Evolutionary conservation across 1,140 invertebrate genomes (phyloP).

Genomic region (Sesamia nonagrioides): DNA sequence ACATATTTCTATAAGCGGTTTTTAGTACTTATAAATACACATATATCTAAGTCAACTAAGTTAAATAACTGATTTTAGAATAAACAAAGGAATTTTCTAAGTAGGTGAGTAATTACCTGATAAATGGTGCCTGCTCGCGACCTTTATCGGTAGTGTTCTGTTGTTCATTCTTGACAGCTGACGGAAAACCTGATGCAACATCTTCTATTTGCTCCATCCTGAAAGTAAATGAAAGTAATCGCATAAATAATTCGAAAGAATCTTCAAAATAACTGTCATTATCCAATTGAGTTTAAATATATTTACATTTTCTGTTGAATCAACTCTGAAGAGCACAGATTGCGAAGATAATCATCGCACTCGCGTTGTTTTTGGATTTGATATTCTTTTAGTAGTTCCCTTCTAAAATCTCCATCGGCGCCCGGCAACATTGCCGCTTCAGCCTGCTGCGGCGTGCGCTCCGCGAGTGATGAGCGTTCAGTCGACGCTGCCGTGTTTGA

Average conservation of each 20-base stretch:
- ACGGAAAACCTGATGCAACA: conserved; percentile 86
- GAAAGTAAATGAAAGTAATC: conserved; percentile 70
- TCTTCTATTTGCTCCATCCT: conserved; percentile 88
- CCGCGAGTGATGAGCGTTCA: conserved; percentile 69
- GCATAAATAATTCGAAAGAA: background rate
- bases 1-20: conserved; percentile 20
- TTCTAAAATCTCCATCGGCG: conserved; percentile 89
- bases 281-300: conserved; percentile 27
- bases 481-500: conserved; percentile 78
- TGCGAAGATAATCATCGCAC: conserved; percentile 81
- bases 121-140: conserved; percentile 58
- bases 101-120: conserved; percentile 58
- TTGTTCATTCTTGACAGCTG: conserved; percentile 66
- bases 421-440: conserved; percentile 66
- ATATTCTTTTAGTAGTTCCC: conserved; percentile 92
- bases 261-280: conserved; percentile 19
- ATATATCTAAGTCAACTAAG: background rate
- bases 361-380: conserved; percentile 91
- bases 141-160: conserved; percentile 55
- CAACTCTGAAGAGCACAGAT: conserved; percentile 77
- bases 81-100: background rate
- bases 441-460: conserved; percentile 70
- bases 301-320: conserved; percentile 90
- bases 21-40: background rate
- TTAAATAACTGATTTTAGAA: background rate